Conservation (phyloP, 2,113 vertebrate species). For the Pleuronectes platessa region DNA sequence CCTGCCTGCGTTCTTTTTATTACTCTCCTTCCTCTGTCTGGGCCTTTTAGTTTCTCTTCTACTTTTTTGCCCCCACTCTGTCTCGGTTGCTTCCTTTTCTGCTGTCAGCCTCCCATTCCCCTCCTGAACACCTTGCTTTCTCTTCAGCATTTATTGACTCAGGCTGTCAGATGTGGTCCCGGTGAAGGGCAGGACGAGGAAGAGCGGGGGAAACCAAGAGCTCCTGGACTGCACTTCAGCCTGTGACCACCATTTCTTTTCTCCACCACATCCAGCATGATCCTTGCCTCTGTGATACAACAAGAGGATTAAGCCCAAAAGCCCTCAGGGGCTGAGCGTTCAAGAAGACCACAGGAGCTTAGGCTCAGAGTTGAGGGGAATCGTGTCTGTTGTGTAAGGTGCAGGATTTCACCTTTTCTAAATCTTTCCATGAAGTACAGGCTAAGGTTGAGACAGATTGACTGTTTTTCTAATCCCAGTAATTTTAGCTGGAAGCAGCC, state of each 20-base stretch:
- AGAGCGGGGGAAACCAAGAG: not conserved
- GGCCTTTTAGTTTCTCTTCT: conserved; percentile 34
- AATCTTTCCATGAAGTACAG: not conserved
- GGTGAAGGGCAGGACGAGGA: not conserved
- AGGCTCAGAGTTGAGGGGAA: conserved; percentile 9
- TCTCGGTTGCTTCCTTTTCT: conserved; percentile 36
- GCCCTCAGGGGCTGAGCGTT: conserved; percentile 14
- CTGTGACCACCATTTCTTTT: conserved; percentile 13
- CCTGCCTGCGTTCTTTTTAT: conserved; percentile 24
- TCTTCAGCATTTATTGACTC: not conserved
- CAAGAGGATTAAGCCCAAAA: conserved; percentile 47
- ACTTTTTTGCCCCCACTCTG: not conserved
- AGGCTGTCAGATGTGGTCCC: conserved; percentile 30
- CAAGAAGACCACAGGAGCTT: conserved; percentile 11
- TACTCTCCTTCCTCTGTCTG: conserved; percentile 41
- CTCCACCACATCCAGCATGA: conserved; percentile 5
- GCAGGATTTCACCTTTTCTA: conserved; percentile 9
- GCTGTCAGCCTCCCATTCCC: not conserved
- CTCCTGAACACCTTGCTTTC: conserved; percentile 24
- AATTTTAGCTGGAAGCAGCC: not conserved
- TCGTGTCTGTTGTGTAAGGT: conserved; percentile 25
- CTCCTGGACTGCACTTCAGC: not conserved
- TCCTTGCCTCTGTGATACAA: conserved; percentile 24
- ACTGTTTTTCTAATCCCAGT: not conserved
- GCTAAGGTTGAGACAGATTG: not conserved